Evolutionary conservation across 2,797 vertebrate genomes (phyloP), one percentile per base, ranked within the genome.

Genomic region (Falco rusticolus): DNA sequence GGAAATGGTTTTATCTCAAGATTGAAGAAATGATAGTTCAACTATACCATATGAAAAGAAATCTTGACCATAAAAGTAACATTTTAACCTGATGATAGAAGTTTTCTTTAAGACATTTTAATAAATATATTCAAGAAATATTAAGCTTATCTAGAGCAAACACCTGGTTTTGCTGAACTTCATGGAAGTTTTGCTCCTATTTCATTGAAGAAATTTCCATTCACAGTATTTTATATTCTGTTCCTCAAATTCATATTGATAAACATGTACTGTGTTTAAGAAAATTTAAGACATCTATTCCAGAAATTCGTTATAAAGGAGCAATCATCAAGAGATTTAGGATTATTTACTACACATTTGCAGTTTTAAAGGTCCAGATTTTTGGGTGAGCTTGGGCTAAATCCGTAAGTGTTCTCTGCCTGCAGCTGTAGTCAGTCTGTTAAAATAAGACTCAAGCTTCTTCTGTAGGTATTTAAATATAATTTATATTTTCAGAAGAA

Each of bases 401-500:
- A 89, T 79, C 34, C 37, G 26, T 51, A 25, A 83, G 47, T 47
- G 26, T 51, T 93, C 60, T 51, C 13, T 80, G 81, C 28, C 71
- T 93, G 48, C 45, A 95, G 74, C 70, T 92, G 84, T 68, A 96
- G n/a, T 56, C 64, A 93, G 68, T 34, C 48, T 91, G 59, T 93
- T 84, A 88, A 90, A 90, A 84, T 70, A 90, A 94, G 84, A 68
- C 39, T 90, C 47, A 50, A 89, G 39, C 24, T 77, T 69, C 51
- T 93, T 79, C 65, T 92, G 31, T 59, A 84, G 51, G 47, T 75
- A 89, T 90, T 94, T 87, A 95, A 85, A 90, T 79, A 56, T 37
- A 74, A 96, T 77, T 92, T 79, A 91, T 81, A 94, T 96, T 95
- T 96, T 94, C 90, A 91, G 84, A 90, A 87, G 75, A 88, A 77